These are phyloP conservation scores for Drosophila tristis DNA, from an alignment of 1,140 invertebrate genomes.

Conservation along the genomic window DNA sequence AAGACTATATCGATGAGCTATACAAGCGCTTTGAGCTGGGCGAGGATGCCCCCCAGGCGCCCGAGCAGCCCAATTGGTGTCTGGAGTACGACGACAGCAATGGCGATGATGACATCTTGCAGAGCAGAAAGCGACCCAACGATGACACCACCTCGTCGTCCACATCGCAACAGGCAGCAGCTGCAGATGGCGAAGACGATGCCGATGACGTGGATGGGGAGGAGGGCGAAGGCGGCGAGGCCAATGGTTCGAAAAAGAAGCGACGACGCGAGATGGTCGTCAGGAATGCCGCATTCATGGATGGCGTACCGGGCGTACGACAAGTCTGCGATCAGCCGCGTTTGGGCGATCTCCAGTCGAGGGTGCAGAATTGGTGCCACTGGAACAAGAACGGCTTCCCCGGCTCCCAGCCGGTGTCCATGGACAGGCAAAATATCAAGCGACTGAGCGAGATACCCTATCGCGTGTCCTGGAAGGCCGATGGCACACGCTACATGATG, in stretches of 20 bases:
- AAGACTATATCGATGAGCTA: conserved; percentile 90
- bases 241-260: conserved; percentile 57
- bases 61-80: conserved; percentile 93
- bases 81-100: conserved; percentile 76
- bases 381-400: conserved; percentile 95
- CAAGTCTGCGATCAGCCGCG: conserved; percentile 85
- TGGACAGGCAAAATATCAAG: conserved; percentile 93
- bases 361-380: conserved; percentile 92
- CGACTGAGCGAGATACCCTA: conserved; percentile 93
- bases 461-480: conserved; percentile 99
- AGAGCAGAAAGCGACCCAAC: conserved; percentile 42
- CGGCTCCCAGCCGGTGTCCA: conserved; percentile 98
- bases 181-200: conserved; percentile 22
- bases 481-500: conserved; percentile 99
- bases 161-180: conserved; percentile 51
- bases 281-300: conserved; percentile 91
- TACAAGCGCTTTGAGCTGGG: conserved; percentile 91
- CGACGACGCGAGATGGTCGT: conserved; percentile 81
- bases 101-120: conserved; percentile 41
- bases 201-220: conserved; percentile 50
- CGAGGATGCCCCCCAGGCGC: conserved; percentile 89
- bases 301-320: conserved; percentile 90
- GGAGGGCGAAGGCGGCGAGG: conserved; percentile 57
- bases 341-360: conserved; percentile 89
- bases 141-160: conserved; percentile 57